A percentile compares a stretch with the other conserved stretches of the same genome.
phyloP scores from a whole-genome alignment of 1,140 invertebrate species.

The Ruditapes philippinarum region DNA sequence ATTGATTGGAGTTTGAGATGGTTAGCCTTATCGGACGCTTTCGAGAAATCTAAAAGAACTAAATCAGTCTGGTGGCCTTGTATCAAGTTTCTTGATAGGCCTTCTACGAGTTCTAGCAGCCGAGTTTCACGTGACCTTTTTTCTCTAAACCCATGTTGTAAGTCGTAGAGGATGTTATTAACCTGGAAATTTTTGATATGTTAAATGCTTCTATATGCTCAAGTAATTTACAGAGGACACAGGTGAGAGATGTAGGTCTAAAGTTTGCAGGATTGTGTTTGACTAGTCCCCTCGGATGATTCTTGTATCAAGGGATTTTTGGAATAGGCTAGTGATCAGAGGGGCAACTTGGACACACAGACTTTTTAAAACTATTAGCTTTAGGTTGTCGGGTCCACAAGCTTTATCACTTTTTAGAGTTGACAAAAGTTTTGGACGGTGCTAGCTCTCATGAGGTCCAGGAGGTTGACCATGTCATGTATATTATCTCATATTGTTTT shows the following conservation, averaged over 20 bases:
- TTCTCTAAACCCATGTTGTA: conserved; percentile 45
- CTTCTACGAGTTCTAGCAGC: neutral
- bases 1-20: conserved; percentile 38
- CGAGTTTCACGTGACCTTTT: conserved; percentile 47
- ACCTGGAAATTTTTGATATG: conserved; percentile 29
- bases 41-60: conserved; percentile 43
- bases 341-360: neutral
- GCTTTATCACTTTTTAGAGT: conserved; percentile 13
- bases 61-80: conserved; percentile 23
- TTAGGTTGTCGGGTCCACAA: conserved; percentile 17
- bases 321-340: neutral
- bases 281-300: conserved; percentile 5
- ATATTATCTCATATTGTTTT: no score
- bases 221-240: conserved; percentile 21
- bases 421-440: conserved; percentile 6
- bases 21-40: conserved; percentile 57
- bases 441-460: no score
- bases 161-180: conserved; percentile 48
- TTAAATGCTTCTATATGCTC: conserved; percentile 44
- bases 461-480: no score
- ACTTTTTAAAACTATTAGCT: conserved; percentile 4
- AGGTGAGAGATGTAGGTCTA: neutral
- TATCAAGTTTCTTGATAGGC: neutral
- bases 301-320: conserved; percentile 24
- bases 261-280: neutral